phyloP scores from a whole-genome alignment of 2,888 invertebrate genomes.

The Patella depressa region DNA sequence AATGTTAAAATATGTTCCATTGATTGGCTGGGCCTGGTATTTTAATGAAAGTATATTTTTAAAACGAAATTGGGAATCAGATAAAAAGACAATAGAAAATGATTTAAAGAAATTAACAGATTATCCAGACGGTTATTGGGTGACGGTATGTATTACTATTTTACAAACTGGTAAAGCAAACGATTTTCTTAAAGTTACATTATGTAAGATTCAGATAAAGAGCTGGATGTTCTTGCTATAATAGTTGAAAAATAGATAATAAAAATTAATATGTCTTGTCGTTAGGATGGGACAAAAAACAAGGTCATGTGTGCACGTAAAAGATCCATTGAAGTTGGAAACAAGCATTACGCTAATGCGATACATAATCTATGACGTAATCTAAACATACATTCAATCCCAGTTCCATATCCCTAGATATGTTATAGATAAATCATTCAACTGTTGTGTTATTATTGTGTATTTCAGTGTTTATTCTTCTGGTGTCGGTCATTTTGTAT shows the following conservation, averaged over 20 bases:
- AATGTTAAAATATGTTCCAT: slow-evolving; percentile 88
- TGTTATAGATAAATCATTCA: neutral
- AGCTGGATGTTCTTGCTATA: too few relatives aligned
- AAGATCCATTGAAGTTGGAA: neutral
- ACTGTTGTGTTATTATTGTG: too few relatives aligned
- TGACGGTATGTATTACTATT: slow-evolving; percentile 81
- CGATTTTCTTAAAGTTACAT: too few relatives aligned
- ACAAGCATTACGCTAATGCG: neutral
- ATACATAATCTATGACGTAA: neutral
- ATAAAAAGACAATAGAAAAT: slow-evolving; percentile 83
- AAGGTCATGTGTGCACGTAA: too few relatives aligned
- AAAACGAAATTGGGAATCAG: slow-evolving; percentile 91
- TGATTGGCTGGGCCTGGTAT: slow-evolving; percentile 97
- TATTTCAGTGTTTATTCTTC: too few relatives aligned
- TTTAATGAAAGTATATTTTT: slow-evolving; percentile 95
- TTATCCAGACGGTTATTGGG: slow-evolving; percentile 80
- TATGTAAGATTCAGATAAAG: too few relatives aligned
- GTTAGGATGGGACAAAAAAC: too few relatives aligned
- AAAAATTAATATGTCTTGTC: too few relatives aligned
- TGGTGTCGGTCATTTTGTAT: too few relatives aligned
- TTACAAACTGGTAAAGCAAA: neutral
- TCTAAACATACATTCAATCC: neutral
- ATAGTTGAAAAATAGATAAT: too few relatives aligned
- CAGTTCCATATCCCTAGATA: neutral
- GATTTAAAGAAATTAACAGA: slow-evolving; percentile 87